phyloP scores from a whole-genome alignment of 2,888 invertebrate genomes.

The Taenaris catops region DNA sequence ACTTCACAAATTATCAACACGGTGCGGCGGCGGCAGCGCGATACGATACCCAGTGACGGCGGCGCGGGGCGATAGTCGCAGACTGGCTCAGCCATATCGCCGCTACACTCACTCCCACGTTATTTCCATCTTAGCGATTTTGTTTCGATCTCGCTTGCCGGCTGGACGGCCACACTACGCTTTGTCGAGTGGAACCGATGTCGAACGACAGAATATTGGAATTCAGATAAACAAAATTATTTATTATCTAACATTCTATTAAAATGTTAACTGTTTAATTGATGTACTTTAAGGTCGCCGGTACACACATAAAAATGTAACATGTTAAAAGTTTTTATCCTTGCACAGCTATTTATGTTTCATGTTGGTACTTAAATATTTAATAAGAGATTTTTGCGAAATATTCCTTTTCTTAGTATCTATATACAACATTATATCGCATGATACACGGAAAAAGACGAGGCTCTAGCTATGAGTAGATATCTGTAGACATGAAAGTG shows the following conservation, averaged over 20 bases:
- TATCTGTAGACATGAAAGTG: slow-evolving; percentile 68
- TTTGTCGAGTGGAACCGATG: slow-evolving; percentile 52
- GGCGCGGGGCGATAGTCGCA: slow-evolving; percentile 38
- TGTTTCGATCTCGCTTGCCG: slow-evolving; percentile 60
- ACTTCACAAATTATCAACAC: slow-evolving; percentile 72
- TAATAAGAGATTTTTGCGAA: slow-evolving; percentile 3
- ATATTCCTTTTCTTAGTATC: slow-evolving; percentile 8
- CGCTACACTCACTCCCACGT: slow-evolving; percentile 60
- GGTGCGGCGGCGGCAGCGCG: slow-evolving; percentile 37
- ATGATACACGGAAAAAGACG: slow-evolving; percentile 42
- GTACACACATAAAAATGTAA: too few relatives aligned
- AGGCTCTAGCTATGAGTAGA: slow-evolving; percentile 37
- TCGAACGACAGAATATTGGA: slow-evolving; percentile 44
- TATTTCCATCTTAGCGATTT: slow-evolving; percentile 42
- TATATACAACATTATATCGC: slow-evolving; percentile 21
- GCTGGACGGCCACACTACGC: slow-evolving; percentile 46
- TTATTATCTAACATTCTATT: slow-evolving; percentile 20
- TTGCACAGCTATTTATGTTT: slow-evolving; percentile 1
- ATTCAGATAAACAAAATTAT: slow-evolving; percentile 29
- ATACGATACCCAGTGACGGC: slow-evolving; percentile 40
- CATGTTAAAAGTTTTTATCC: slow-evolving; percentile 2
- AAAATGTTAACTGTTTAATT: slow-evolving; percentile 11
- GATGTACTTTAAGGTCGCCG: too few relatives aligned
- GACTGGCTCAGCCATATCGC: slow-evolving; percentile 45
- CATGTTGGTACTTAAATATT: slow-evolving; percentile 6